phyloP scores from a whole-genome alignment of 64 coral and sea anemone species.

The Montipora foliosa region DNA sequence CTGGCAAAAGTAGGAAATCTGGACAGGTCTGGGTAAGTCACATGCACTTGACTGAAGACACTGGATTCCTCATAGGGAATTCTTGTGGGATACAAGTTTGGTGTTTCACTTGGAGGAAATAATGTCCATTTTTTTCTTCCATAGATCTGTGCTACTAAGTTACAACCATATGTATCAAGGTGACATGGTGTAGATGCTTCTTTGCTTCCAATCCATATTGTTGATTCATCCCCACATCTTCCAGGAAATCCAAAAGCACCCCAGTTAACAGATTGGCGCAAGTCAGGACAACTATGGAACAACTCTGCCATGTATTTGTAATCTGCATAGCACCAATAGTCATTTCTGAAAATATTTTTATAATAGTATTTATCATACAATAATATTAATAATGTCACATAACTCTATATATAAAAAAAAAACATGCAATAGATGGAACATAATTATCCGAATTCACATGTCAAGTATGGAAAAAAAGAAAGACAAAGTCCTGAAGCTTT shows the following conservation, averaged over 20 bases:
- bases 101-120: conserved; percentile 80
- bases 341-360: conserved; percentile 51
- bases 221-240: conserved; percentile 87
- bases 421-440: too few relatives aligned
- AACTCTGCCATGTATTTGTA: conserved; percentile 99
- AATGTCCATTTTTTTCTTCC: conserved; percentile 94
- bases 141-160: conserved; percentile 96
- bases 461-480: too few relatives aligned
- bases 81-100: conserved; percentile 91
- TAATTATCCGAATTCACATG: too few relatives aligned
- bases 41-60: conserved; percentile 88
- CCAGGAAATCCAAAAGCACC: conserved; percentile 86
- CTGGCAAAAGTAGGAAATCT: conserved; percentile 77
- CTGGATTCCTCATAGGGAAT: conserved; percentile 99
- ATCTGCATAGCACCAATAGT: conserved; percentile 99
- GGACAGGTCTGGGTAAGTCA: conserved; percentile 73
- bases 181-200: conserved; percentile 95
- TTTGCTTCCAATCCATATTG: conserved; percentile 96
- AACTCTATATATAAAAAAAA: too few relatives aligned
- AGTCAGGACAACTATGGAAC: conserved; percentile 75
- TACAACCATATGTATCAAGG: conserved; percentile 96
- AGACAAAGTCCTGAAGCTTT: too few relatives aligned
- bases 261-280: conserved; percentile 83
- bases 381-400: too few relatives aligned
- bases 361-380: too few relatives aligned